Conservation (phyloP, 2,888 invertebrate species). For the Chamaedrilus cognettii region DNA sequence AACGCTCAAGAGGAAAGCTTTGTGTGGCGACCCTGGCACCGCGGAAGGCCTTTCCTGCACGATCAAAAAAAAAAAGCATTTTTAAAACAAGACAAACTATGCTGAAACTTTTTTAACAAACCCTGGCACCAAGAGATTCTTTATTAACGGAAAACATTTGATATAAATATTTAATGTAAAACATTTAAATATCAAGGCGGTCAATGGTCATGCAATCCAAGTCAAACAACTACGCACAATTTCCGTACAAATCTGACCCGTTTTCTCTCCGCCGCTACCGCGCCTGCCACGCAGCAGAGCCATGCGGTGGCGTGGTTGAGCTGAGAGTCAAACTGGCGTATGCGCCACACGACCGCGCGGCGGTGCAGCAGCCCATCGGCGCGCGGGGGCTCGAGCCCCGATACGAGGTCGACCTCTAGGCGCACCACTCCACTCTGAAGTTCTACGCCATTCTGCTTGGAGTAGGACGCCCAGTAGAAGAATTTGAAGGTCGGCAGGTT, state of each 20-base stretch:
- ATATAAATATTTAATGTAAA: too few relatives aligned
- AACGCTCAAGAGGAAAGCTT: conserved; percentile 81
- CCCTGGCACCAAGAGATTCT: not conserved
- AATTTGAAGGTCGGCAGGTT: conserved; percentile 78
- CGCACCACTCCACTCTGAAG: conserved; percentile 50
- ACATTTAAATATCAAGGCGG: too few relatives aligned
- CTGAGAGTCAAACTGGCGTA: conserved; percentile 67
- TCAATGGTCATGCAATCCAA: too few relatives aligned
- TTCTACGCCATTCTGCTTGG: conserved; percentile 79
- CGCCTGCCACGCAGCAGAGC: conserved; percentile 44
- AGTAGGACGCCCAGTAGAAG: conserved; percentile 98
- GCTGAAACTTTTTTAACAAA: not conserved
- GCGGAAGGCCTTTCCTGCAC: not conserved
- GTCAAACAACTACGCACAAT: too few relatives aligned
- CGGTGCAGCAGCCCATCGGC: conserved; percentile 81
- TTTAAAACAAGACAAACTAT: not conserved
- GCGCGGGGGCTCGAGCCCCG: conserved; percentile 59
- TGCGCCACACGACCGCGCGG: conserved; percentile 86
- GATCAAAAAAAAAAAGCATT: conserved; percentile 4
- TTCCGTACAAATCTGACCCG: not conserved
- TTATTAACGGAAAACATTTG: too few relatives aligned
- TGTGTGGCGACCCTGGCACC: conserved; percentile 51
- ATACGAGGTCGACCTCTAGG: conserved; percentile 38
- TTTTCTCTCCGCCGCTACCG: not conserved
- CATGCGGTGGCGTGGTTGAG: conserved; percentile 65